Percentiles rank a stretch among this genome's conserved stretches.
phyloP scores from a whole-genome alignment of 2,113 vertebrate genomes.

The Corythaeola cristata region DNA sequence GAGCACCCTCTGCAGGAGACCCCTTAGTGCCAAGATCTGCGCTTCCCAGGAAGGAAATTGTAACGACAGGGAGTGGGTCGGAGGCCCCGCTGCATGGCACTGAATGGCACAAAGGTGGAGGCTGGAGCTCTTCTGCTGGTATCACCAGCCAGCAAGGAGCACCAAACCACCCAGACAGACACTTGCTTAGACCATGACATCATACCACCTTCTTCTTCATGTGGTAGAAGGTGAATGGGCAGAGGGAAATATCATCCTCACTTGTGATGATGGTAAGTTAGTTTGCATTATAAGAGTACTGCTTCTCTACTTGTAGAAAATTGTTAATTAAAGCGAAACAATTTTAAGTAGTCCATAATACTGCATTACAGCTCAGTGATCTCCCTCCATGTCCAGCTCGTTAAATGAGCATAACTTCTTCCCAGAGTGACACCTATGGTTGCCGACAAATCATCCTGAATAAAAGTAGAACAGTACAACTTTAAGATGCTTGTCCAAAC shows the following conservation, averaged over 20 bases:
- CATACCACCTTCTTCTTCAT: neutral
- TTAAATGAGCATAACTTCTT: neutral
- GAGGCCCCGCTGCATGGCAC: neutral
- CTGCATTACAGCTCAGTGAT: neutral
- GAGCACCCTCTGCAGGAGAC: neutral
- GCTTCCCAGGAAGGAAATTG: neutral
- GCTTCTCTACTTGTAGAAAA: neutral
- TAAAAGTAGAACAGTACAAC: neutral
- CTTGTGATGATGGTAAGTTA: neutral
- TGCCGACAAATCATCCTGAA: neutral
- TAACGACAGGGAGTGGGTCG: accelerated
- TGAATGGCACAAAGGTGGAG: neutral
- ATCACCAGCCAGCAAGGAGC: neutral
- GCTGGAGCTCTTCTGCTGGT: neutral
- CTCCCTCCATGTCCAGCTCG: neutral
- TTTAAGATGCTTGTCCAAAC: neutral
- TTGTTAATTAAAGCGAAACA: neutral
- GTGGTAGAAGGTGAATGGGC: neutral
- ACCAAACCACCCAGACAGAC: neutral
- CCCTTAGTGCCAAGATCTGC: neutral
- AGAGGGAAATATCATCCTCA: neutral
- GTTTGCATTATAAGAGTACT: neutral
- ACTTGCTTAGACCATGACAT: neutral
- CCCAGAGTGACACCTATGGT: neutral
- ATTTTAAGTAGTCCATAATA: neutral